Evolutionary conservation across 2,113 vertebrate species (phyloP).

Genomic region (Okapia johnstoni): DNA sequence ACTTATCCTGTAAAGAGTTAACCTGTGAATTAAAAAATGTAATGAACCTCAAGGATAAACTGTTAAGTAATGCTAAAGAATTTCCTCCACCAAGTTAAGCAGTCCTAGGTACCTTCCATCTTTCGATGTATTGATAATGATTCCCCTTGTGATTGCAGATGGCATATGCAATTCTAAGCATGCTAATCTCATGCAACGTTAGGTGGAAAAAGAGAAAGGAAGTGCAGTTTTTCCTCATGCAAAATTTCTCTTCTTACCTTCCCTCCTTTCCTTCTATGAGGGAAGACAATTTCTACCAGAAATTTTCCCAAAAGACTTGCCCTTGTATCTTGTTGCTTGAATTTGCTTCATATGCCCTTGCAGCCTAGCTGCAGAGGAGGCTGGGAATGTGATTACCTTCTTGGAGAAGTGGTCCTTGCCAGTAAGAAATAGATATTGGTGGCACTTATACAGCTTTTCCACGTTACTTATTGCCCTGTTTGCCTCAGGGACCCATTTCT

Average conservation of each 20-base stretch:
- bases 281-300: not conserved
- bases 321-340: not conserved
- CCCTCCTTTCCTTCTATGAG: not conserved
- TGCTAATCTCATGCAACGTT: not conserved
- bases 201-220: not conserved
- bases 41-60: not conserved
- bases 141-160: not conserved
- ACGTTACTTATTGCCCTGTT: not conserved
- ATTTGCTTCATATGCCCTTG: not conserved
- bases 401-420: not conserved
- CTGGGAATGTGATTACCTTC: not conserved
- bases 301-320: not conserved
- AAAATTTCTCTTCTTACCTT: not conserved
- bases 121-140: not conserved
- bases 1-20: constrained; percentile 10
- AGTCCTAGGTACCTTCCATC: not conserved
- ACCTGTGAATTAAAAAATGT: not conserved
- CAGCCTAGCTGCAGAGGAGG: not conserved
- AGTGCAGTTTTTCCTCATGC: not conserved
- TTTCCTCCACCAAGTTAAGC: not conserved
- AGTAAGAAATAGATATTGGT: not conserved
- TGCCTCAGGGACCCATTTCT: not conserved
- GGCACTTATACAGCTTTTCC: not conserved
- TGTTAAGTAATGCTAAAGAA: not conserved
- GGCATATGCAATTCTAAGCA: not conserved